Percentiles rank a stretch among this genome's conserved stretches.
These are phyloP conservation scores for Ypsolopha scabrella DNA, from an alignment of 2,888 invertebrate species.

Conservation along the genomic window DNA sequence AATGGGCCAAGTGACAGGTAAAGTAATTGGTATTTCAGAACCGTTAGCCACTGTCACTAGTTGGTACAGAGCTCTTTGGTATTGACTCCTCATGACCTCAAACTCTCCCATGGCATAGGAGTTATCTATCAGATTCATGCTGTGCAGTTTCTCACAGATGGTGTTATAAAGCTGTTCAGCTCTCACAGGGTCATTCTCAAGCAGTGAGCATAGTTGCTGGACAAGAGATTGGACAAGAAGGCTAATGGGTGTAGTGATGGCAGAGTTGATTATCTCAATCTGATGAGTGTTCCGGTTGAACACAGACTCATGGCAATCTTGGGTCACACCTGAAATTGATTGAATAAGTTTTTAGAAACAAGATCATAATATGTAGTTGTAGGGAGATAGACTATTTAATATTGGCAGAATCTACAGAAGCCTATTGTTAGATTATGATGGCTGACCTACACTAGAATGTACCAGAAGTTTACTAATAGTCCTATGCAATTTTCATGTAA, in stretches of 20 bases:
- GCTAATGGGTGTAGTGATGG: slow-evolving; percentile 72
- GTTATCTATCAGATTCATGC: slow-evolving; percentile 77
- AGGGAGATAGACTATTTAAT: too few species aligned
- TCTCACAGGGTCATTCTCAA: slow-evolving; percentile 71
- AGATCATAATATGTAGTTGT: too few species aligned
- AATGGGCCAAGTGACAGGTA: slow-evolving; percentile 65
- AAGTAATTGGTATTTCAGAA: slow-evolving; percentile 56
- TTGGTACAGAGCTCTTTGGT: slow-evolving; percentile 75
- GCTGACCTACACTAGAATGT: too few species aligned
- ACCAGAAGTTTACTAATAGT: too few species aligned
- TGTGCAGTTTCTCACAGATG: slow-evolving; percentile 75
- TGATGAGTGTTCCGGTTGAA: slow-evolving; percentile 45
- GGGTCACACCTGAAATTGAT: slow-evolving; percentile 38
- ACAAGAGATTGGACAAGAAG: slow-evolving; percentile 78
- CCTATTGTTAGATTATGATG: too few species aligned
- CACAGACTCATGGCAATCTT: slow-evolving; percentile 37
- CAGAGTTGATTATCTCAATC: slow-evolving; percentile 43
- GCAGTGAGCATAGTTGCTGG: slow-evolving; percentile 74
- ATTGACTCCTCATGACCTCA: slow-evolving; percentile 76
- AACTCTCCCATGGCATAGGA: slow-evolving; percentile 78
- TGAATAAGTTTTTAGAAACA: not conserved
- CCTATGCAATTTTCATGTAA: too few species aligned
- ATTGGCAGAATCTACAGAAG: too few species aligned
- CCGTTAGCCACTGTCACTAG: slow-evolving; percentile 72
- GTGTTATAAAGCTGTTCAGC: slow-evolving; percentile 74